These are phyloP conservation scores for Nerophis ophidion DNA, from an alignment of 2,113 vertebrate species.

Conservation along the genomic window DNA sequence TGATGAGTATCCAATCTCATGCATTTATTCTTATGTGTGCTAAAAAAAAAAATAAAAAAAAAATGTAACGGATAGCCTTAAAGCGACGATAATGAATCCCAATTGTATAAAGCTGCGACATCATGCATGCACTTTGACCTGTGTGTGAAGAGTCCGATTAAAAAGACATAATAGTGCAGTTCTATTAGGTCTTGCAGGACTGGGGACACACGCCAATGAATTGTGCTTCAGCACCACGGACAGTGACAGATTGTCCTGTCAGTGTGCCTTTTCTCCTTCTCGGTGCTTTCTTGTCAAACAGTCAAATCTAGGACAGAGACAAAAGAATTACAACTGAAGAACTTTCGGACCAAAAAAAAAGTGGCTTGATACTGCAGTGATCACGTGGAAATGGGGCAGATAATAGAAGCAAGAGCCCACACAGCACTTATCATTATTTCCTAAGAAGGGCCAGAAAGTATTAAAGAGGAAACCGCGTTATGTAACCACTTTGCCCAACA, in stretches of 20 bases:
- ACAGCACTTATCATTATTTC: constrained; percentile 45
- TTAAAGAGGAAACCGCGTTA: constrained; percentile 28
- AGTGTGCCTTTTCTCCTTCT: constrained; percentile 1
- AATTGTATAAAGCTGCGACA: background rate
- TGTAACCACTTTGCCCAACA: constrained; percentile 26
- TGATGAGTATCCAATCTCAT: constrained; percentile 37
- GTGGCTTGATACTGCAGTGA: background rate
- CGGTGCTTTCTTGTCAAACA: constrained; percentile 14
- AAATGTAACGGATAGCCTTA: background rate
- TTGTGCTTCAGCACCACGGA: constrained; percentile 16
- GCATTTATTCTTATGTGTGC: constrained; percentile 11
- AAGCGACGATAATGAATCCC: background rate
- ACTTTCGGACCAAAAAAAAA: background rate
- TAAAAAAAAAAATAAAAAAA: too few species aligned
- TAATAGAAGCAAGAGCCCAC: constrained; percentile 50
- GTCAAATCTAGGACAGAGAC: constrained; percentile 11
- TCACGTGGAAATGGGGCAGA: constrained; percentile 23
- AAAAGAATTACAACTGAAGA: constrained; percentile 15
- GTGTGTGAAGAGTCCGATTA: constrained; percentile 22
- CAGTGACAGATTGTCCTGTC: constrained; percentile 19
- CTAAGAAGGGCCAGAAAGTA: constrained; percentile 23
- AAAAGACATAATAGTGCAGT: constrained; percentile 2
- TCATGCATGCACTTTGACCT: background rate
- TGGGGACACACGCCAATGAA: constrained; percentile 19
- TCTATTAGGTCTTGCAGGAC: constrained; percentile 25